Percentiles rank a stretch among this genome's conserved stretches.
These are phyloP conservation scores for Betta splendens DNA, from an alignment of 2,797 vertebrate genomes.

Conservation along the genomic window DNA sequence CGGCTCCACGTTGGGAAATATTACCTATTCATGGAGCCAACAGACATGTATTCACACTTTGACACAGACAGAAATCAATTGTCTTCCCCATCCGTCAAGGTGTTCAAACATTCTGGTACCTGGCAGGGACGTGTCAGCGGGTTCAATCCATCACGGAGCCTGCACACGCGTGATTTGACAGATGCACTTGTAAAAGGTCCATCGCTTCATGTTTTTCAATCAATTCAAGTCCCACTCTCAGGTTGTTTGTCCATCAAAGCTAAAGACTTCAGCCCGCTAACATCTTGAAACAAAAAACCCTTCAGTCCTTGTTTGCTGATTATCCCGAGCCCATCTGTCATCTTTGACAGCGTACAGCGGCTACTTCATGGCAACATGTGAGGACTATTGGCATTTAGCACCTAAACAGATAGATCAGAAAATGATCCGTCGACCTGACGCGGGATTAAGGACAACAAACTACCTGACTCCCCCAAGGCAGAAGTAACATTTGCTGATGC, in stretches of 20 bases:
- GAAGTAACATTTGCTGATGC: conserved; percentile 60
- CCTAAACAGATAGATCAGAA: conserved; percentile 47
- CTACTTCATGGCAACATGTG: conserved; percentile 29
- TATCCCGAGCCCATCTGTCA: conserved; percentile 56
- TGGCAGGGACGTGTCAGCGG: conserved; percentile 63
- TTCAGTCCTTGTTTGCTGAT: conserved; percentile 43
- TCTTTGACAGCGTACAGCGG: conserved; percentile 52
- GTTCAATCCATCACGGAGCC: conserved; percentile 69
- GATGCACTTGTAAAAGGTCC: conserved; percentile 72
- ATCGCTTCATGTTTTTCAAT: conserved; percentile 73
- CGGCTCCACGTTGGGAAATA: conserved; percentile 41
- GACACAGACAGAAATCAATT: conserved; percentile 69
- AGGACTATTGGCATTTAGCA: conserved; percentile 33
- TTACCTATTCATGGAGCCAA: conserved; percentile 54
- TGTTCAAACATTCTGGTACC: conserved; percentile 69
- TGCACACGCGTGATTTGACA: conserved; percentile 61
- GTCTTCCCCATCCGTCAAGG: conserved; percentile 65
- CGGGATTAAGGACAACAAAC: conserved; percentile 25
- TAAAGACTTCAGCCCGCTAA: conserved; percentile 49
- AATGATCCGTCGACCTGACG: conserved; percentile 47
- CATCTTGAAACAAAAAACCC: conserved; percentile 47
- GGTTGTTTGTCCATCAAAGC: conserved; percentile 71
- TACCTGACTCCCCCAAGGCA: conserved; percentile 16
- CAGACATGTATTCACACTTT: conserved; percentile 55
- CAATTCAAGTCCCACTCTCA: conserved; percentile 61